Evolutionary conservation across 2,113 vertebrate genomes (phyloP).

Genomic region (Porphyrio hochstetteri): DNA sequence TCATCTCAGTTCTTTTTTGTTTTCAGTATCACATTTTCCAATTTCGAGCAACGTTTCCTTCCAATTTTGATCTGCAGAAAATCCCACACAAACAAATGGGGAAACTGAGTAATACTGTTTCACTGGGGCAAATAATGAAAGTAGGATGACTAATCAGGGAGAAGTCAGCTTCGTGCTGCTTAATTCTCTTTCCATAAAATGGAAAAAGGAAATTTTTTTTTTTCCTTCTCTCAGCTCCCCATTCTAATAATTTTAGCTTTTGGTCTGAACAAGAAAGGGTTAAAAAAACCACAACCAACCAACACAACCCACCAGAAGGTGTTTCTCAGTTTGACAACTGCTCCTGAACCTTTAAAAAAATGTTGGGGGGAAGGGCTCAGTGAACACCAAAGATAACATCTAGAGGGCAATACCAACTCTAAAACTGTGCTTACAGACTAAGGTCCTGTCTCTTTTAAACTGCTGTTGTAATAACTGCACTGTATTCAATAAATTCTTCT

Average conservation of each 20-base stretch:
- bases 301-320: neutral
- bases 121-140: conserved; percentile 5
- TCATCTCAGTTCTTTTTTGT: neutral
- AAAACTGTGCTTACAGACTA: neutral
- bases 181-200: conserved; percentile 10
- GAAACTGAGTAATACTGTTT: conserved; percentile 46
- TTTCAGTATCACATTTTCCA: conserved; percentile 49
- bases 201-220: neutral
- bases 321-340: neutral
- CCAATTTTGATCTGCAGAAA: conserved; percentile 7
- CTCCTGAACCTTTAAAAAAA: neutral
- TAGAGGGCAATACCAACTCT: neutral
- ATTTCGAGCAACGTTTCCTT: conserved; percentile 8
- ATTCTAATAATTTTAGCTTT: neutral
- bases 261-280: neutral
- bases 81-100: conserved; percentile 52
- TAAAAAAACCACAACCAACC: neutral
- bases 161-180: neutral
- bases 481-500: neutral
- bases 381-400: neutral
- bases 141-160: neutral
- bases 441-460: neutral
- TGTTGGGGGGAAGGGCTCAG: neutral
- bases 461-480: neutral
- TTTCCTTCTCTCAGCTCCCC: neutral